phyloP scores from a whole-genome alignment of 2,888 invertebrate genomes.

The Noctua comes region DNA sequence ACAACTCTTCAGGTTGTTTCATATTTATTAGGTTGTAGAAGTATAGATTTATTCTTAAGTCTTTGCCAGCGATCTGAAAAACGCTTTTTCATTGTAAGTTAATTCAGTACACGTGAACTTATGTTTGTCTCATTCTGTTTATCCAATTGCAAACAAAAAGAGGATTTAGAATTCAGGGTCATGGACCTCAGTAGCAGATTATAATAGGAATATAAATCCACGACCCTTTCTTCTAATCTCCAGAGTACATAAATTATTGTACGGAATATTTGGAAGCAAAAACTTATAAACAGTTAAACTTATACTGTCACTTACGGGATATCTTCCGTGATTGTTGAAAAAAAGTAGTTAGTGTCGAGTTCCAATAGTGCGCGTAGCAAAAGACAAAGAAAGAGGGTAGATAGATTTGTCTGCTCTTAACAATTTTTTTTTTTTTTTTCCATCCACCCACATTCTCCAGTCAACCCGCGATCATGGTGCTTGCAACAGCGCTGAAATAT shows the following conservation, averaged over 20 bases:
- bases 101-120: neutral
- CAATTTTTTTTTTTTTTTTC: no score
- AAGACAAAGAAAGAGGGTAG: no score
- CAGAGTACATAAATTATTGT: constrained; percentile 6
- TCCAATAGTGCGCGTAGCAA: no score
- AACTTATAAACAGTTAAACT: neutral
- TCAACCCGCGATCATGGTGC: no score
- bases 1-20: neutral
- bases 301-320: no score
- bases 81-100: neutral
- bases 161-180: neutral
- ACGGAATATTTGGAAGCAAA: constrained; percentile 5
- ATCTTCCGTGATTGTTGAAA: no score
- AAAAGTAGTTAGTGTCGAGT: no score
- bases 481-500: no score
- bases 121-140: neutral
- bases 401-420: no score
- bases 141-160: neutral
- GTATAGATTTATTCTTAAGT: neutral
- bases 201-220: constrained; percentile 1
- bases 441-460: no score
- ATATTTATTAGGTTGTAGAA: neutral
- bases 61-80: neutral
- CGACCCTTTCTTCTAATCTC: constrained; percentile 5
- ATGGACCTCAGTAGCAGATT: neutral